Conservation (phyloP, 1,140 invertebrate genomes). For the Pentalonia nigronervosa region DNA sequence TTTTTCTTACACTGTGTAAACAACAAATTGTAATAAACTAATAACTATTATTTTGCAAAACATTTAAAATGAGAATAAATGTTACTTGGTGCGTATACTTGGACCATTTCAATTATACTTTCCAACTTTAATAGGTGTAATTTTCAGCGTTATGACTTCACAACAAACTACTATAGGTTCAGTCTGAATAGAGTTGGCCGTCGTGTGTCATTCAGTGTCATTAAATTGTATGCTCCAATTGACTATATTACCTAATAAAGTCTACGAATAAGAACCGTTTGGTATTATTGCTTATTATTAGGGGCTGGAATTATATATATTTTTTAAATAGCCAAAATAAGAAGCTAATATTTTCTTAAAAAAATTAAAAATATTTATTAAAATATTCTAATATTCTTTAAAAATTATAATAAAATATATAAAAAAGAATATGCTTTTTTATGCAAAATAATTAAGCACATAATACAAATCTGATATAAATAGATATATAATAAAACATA, state of each 20-base stretch:
- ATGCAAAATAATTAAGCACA: no score
- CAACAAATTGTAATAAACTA: not conserved
- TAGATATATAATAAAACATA: no score
- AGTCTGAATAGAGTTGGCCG: not conserved
- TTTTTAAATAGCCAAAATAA: no score
- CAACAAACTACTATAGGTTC: not conserved
- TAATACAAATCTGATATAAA: no score
- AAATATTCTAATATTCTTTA: no score
- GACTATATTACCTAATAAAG: not conserved
- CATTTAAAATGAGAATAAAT: not conserved
- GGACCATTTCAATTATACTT: not conserved
- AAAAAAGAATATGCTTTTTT: no score
- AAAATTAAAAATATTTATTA: no score
- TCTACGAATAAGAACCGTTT: not conserved
- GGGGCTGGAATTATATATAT: no score
- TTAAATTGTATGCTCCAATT: not conserved
- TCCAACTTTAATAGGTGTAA: not conserved
- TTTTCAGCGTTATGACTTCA: not conserved
- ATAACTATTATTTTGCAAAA: constrained; percentile 3
- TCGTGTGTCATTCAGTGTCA: not conserved
- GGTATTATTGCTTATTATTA: no score
- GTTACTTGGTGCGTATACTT: not conserved
- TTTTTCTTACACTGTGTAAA: not conserved
- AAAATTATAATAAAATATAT: no score
- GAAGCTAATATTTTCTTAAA: no score